Percentiles rank a stretch among this genome's conserved stretches.
These are phyloP conservation scores for Machaerirhynchus nigripectus DNA, from an alignment of 2,113 vertebrate species.

Conservation along the genomic window DNA sequence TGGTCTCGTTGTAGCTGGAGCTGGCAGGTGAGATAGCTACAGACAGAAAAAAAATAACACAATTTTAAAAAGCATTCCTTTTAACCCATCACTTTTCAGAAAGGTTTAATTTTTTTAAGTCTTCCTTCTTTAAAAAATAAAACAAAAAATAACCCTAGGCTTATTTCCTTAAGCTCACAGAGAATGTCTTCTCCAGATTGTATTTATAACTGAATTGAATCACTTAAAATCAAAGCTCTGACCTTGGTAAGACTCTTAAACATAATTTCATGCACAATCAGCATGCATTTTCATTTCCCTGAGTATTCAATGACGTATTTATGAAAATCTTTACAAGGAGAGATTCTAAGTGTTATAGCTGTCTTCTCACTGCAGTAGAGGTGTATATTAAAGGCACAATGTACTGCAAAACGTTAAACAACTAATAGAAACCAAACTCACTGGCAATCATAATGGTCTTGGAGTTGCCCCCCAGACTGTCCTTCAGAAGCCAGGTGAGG, in stretches of 20 bases:
- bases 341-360: not conserved
- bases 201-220: not conserved
- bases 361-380: not conserved
- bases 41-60: not conserved
- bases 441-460: slow-evolving; percentile 98
- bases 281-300: not conserved
- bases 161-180: not conserved
- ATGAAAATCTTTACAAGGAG: not conserved
- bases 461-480: slow-evolving; percentile 96
- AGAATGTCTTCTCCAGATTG: not conserved
- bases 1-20: slow-evolving; percentile 92
- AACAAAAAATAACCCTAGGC: not conserved
- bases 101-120: not conserved
- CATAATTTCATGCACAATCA: not conserved
- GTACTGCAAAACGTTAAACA: not conserved
- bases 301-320: not conserved
- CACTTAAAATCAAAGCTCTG: not conserved
- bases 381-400: not conserved
- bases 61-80: not conserved
- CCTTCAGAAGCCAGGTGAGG: slow-evolving; percentile 96
- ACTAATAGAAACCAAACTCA: slow-evolving; percentile 63
- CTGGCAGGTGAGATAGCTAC: slow-evolving; percentile 92
- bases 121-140: not conserved
- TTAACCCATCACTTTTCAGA: not conserved
- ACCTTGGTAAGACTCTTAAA: not conserved